Evolutionary conservation across 2,888 invertebrate species (phyloP), one percentile per base, ranked within the genome.

Genomic region (Nephrotoma appendiculata): DNA sequence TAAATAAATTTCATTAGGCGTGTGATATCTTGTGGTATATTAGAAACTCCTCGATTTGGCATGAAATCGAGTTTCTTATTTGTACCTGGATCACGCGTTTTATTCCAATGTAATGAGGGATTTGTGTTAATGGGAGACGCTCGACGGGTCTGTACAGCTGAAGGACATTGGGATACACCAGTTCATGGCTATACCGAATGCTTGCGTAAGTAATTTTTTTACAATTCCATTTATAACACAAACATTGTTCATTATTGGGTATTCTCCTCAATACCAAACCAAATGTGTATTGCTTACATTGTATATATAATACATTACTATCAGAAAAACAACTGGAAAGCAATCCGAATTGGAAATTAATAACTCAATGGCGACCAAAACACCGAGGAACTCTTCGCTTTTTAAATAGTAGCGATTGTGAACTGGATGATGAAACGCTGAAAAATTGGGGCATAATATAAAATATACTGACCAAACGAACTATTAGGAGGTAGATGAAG

Each of bases 21-120:
- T 6, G 95, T 96, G 3, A 92, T 96, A 87, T 96, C 97, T 12
- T 98, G 98, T 89, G 98, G 98, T 41, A 95, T 98, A 15, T 91
- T 98, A 89, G 96, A 97, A 91, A 98, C 98, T 0, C 98, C 98
- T 7, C 94, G 97, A 2, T 97, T 98, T 89, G 98, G 98, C 41
- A 93, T 97, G 86, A 98, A 98, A 91, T 96, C 96, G 89, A 97
- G 96, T 89, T 98, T 98, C 92, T 94, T 96, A 89, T 98, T 98
- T 90, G 94, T 0, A 52, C 97, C 97, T 0, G 97, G 97, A 1
- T 96, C 97, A 0, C 94, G 95, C 92, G 97, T 98, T 0, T 95
- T 96, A 87, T 98, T 97, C 90, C 97, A 97, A 90, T 98, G 98
- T 90, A 96, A 97, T 90, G 96, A 97, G 91, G 95, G 96, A 89